Evolutionary conservation across 2,113 vertebrate species (phyloP), one percentile per base, ranked within the genome.

Genomic region (Myiopsitta monachus): DNA sequence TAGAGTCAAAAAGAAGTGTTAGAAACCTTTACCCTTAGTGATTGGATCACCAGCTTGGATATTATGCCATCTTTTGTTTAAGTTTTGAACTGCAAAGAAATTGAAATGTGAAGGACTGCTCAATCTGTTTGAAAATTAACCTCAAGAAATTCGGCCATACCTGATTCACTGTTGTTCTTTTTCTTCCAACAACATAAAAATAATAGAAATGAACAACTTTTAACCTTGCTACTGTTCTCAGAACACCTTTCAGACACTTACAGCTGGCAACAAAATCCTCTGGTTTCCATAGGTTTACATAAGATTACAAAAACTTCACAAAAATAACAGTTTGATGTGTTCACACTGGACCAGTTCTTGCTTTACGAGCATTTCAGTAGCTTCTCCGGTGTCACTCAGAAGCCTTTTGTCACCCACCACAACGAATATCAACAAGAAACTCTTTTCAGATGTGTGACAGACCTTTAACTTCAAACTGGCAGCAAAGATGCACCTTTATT

Each of bases 1-100:
- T 24, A 36, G 7, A 83, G 64, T 90, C n/a, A 52, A 76, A 55
- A 59, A 74, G 41, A 54, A 86, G n/a, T 2, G 10, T 33, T 14
- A 79, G 68, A 86, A 94, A 77, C 36, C 44, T 51, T 49, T 39
- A 22, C 61, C 38, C 69, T 77, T 76, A 36, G 33, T 59, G 73
- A 87, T 3, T 83, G 74, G 46, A 80, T 75, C 81, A 94, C 47
- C 73, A 89, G 87, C 75, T 97, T 95, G 96, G 83, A 38, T 81
- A 77, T 93, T 76, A 70, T 95, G 97, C 97, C 97, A 97, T 90
- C 97, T 98, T 72, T 97, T 47, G 97, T 95, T 94, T 93, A 93
- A 91, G 93, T 83, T 80, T 90, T 92, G 97, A 95, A 97, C 88
- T 97, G 95, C 97, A 97, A 91, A 91, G 75, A 84, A 81, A 87